Evolutionary conservation across 2,797 vertebrate species (phyloP).

Genomic region (Acrocephalus scirpaceus): DNA sequence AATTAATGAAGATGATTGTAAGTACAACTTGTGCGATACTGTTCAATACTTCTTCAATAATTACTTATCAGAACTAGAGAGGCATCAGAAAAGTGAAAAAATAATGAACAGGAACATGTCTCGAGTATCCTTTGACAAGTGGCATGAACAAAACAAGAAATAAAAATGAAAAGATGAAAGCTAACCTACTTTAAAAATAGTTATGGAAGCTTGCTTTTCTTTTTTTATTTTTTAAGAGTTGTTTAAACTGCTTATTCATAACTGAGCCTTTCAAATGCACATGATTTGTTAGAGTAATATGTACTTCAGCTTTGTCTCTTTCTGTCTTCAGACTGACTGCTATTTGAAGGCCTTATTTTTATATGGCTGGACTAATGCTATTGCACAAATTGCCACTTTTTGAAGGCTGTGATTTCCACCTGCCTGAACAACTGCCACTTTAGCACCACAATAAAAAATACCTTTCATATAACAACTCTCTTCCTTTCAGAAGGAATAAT

Average conservation of each 20-base stretch:
- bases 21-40: background rate
- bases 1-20: background rate
- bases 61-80: background rate
- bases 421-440: constrained; percentile 46
- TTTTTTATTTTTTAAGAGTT: background rate
- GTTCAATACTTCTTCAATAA: background rate
- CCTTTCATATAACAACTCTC: constrained; percentile 17
- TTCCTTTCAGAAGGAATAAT: constrained; percentile 17
- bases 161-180: constrained; percentile 31
- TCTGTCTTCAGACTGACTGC: background rate
- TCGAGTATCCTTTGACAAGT: background rate
- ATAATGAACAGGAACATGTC: background rate
- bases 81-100: background rate
- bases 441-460: constrained; percentile 37
- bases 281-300: constrained; percentile 39
- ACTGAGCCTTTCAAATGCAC: constrained; percentile 16
- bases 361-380: constrained; percentile 15
- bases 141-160: constrained; percentile 1
- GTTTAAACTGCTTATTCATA: constrained; percentile 28
- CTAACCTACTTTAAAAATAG: constrained; percentile 34
- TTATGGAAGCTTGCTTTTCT: background rate
- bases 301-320: background rate
- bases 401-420: constrained; percentile 5
- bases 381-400: constrained; percentile 58
- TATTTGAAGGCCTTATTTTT: constrained; percentile 14